Evolutionary conservation across 2,888 invertebrate genomes (phyloP), one percentile per base, ranked within the genome.

Genomic region (Polydrusus tereticollis): DNA sequence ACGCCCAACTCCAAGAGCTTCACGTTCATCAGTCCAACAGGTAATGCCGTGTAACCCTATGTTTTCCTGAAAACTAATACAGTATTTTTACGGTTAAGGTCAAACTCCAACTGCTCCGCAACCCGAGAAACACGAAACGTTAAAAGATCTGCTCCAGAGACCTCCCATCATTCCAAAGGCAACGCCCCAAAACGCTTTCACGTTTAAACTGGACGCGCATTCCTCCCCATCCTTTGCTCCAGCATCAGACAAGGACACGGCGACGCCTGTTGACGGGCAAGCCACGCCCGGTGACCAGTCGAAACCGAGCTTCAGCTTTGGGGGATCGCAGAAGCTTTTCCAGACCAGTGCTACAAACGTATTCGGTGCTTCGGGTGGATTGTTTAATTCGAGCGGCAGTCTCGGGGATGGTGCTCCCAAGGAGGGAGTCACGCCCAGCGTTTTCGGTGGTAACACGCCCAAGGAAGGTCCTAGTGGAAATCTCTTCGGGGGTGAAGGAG

Each of bases 121-220:
- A 41, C 43, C 58, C 1, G 69, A 62, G 7, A 76, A 77, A 69
- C 21, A 68, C 0, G 76, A 74, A n/a, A 70, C 60, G 20, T 52
- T 75, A 18, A 74, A 67, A 52, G 74, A 74, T 10, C 65, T 77
- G 38, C 73, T 76, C 7, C 62, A 71, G 20, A 78, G 75, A 64
- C 69, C 78, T 0, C 58, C 73, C n/a, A 26, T 70, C 10, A 47
- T 62, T 7, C 60, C 41, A 4, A 62, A 69, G 12, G 41, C 38
- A 7, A 57, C 68, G 12, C 41, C 58, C 10, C 57, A 66, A 45
- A 20, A 45, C 12, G 43, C 14, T 20, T 26, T 55, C 36, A 55
- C 66, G 0, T 43, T 45, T 45, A 57, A 66, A 43, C 23, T 36
- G 23, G 29, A 14, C 16, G 2, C 20, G 16, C 29, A 14, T 10